These are phyloP conservation scores for Mamestra brassicae DNA, from an alignment of 2,888 invertebrate genomes.

Conservation along the genomic window DNA sequence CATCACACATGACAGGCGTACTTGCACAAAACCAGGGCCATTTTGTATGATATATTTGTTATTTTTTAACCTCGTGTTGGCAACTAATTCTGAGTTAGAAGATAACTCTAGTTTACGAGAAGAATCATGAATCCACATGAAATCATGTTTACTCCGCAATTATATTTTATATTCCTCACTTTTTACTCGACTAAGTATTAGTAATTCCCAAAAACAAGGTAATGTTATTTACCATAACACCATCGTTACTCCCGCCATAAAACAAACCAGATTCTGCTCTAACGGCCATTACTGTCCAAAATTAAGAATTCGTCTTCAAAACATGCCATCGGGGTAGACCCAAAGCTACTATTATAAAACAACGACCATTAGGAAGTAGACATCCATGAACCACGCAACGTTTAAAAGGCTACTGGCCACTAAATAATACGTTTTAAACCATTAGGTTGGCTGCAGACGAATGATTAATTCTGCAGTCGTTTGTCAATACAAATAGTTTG, in stretches of 20 bases:
- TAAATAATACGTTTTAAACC: conserved; percentile 47
- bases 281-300: conserved; percentile 21
- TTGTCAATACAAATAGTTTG: not conserved
- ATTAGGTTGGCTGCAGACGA: conserved; percentile 23
- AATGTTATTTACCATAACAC: not conserved
- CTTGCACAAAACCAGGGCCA: no score
- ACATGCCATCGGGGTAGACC: conserved; percentile 3
- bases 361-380: conserved; percentile 41
- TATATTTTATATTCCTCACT: no score
- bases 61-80: no score
- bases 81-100: no score
- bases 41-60: no score
- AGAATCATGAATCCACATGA: no score
- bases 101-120: no score
- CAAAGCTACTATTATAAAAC: conserved; percentile 51
- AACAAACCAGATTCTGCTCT: conserved; percentile 6
- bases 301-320: conserved; percentile 33
- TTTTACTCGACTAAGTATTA: not conserved
- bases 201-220: not conserved
- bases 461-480: not conserved
- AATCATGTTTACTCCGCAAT: no score
- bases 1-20: no score
- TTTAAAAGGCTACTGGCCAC: conserved; percentile 39
- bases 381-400: conserved; percentile 32
- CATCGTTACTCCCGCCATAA: conserved; percentile 19